Base-by-base conservation (phyloP, 2,797 vertebrate genomes). In the Semotilus atromaculatus region DNA sequence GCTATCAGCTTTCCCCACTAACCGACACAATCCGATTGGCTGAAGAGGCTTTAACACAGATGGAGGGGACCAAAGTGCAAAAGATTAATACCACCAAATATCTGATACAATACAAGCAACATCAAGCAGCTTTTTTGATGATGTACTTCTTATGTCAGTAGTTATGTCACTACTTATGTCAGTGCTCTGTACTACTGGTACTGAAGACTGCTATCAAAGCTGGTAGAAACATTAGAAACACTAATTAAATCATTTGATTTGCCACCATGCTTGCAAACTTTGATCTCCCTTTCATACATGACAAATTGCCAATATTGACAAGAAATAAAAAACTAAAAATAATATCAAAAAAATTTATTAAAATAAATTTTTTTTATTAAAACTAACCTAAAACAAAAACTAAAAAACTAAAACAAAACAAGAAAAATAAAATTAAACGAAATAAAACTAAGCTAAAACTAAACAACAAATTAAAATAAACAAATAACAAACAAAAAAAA, bases 1-100 rank as follows among this genome's bases (percentile, higher is more conserved):
- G 19, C 45, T 38, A 70, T 80, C 81, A 62, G 60, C 62, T 76
- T 76, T 68, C 71, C 70, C 26, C 19, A 34, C 62, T 74, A 43
- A 74, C 68, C 1, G 23, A 38, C 60, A 31, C 45, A 71, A 80
- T 74, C 64, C 31, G 77, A 86, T 84, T 36, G 77, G 82, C 66
- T 71, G 82, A 80, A 67, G 78, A 67, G 68, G 80, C 77, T 83
- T 80, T 85, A 75, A 67, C 75, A 85, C 75, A 45, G 80, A 85
- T 51, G 83, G 55, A 85, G 26, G 36, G 74, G 45, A 75, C 53
- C 80, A 83, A 83, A 83, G 81, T 53, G 62, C 81, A 40, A 82
- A 71, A 77, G 53, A 84, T 75, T 83, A 84, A 67, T 38, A 79
- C 43, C 53, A 40, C 16, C 70, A 53, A 77, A 74, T 26, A 68